Evolutionary conservation across 2,113 vertebrate species (phyloP), one percentile per base, ranked within the genome.

Genomic region (Callospermophilus lateralis): DNA sequence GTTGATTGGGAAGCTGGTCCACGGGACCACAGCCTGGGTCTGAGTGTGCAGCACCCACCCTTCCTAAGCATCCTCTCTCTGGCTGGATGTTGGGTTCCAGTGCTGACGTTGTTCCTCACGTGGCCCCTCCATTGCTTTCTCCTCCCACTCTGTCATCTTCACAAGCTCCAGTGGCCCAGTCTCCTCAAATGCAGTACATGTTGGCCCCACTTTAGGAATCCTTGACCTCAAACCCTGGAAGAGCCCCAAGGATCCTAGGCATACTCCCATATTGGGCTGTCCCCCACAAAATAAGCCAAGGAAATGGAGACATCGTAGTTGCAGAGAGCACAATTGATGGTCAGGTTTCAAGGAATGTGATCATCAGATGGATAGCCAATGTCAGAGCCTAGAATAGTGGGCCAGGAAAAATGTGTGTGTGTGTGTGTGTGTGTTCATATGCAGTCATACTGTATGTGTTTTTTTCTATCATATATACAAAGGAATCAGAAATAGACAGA

Each of bases 1-100:
- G 26, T 13, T 24, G 83, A 68, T 20, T 32, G 61, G 63, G 78
- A 58, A 78, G 53, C 22, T 0, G 30, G 45, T 37, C 51, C 6
- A 0, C 1, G 2, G 70, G 63, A 15, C 63, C 63, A 4, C 5
- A 45, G 24, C 72, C 42, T 32, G 24, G 17, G n/a, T 63, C 39
- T 34, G 68, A 70, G 42, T 28, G 74, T 55, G 24, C 61, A 20
- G 34, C 58, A 6, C 12, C 53, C 4, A 2, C 45, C 22, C 1
- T 0, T 1, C 2, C 0, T 39, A 26, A 53, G 22, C 0, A 0
- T 42, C 30, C 19, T 17, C 53, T 19, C 68, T 58, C 55, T 8
- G 55, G 55, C 20, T 8, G 22, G 58, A 6, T 28, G 61, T 6
- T 28, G 24, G 61, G 26, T 63, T 24, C 61, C 22, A 28, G 61